A percentile compares a stretch with the other conserved stretches of the same genome.
phyloP scores from a whole-genome alignment of 2,113 vertebrate species.

The Hippoglossus stenolepis region DNA sequence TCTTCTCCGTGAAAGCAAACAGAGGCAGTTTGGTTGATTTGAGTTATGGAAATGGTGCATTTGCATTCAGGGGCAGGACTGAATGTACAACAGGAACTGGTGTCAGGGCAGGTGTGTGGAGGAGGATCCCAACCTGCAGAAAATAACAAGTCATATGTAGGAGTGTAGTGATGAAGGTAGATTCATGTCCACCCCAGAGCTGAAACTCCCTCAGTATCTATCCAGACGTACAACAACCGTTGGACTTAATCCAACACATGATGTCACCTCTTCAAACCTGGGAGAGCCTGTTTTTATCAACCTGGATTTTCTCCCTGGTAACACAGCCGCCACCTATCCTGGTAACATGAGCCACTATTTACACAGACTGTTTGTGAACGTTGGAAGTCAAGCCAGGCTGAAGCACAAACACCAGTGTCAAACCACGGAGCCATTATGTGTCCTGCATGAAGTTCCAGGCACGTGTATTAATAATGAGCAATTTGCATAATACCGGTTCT shows the following conservation, averaged over 20 bases:
- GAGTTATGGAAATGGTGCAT: conserved; percentile 79
- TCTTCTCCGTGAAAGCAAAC: conserved; percentile 17
- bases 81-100: conserved; percentile 42
- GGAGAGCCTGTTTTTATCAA: conserved; percentile 58
- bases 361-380: conserved; percentile 71
- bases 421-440: conserved; percentile 8
- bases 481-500: conserved; percentile 28
- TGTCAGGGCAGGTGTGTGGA: conserved; percentile 32
- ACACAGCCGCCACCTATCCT: conserved; percentile 57
- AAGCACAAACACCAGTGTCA: conserved; percentile 9
- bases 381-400: conserved; percentile 59
- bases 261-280: conserved; percentile 64
- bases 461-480: not conserved
- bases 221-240: conserved; percentile 20
- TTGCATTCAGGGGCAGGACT: conserved; percentile 75
- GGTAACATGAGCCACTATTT: conserved; percentile 77
- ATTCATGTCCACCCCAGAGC: not conserved
- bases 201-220: not conserved
- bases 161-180: not conserved
- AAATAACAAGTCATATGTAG: not conserved
- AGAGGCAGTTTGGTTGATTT: conserved; percentile 76
- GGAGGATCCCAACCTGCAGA: conserved; percentile 9
- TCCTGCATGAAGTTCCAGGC: not conserved
- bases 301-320: conserved; percentile 48
- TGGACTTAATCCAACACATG: conserved; percentile 59